phyloP scores from a whole-genome alignment of 2,888 invertebrate genomes.

The Drosophila barbarae region DNA sequence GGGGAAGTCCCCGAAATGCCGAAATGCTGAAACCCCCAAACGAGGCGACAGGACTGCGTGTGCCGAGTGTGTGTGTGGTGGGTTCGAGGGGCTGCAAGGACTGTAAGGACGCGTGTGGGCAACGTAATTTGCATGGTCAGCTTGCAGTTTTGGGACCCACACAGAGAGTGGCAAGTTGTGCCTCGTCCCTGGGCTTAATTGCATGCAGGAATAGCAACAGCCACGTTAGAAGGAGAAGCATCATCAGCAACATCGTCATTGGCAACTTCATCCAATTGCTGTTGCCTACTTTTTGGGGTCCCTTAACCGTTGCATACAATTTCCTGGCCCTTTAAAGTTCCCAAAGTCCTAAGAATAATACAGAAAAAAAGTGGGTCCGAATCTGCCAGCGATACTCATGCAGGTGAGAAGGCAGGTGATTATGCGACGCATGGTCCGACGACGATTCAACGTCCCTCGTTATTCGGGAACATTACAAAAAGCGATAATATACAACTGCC shows the following conservation, averaged over 20 bases:
- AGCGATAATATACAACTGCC: slow-evolving; percentile 48
- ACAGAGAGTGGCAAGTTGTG: slow-evolving; percentile 47
- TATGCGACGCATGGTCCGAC: slow-evolving; percentile 43
- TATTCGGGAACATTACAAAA: slow-evolving; percentile 34
- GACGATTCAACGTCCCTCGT: slow-evolving; percentile 28
- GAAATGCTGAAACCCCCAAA: slow-evolving; percentile 48
- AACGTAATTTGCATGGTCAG: slow-evolving; percentile 73
- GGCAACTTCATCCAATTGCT: slow-evolving; percentile 70
- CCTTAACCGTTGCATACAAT: slow-evolving; percentile 31
- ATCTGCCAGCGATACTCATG: slow-evolving; percentile 29
- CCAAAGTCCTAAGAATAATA: slow-evolving; percentile 48
- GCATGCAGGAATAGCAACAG: slow-evolving; percentile 53
- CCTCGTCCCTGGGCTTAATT: slow-evolving; percentile 60
- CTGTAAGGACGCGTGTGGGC: slow-evolving; percentile 37
- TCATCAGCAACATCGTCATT: slow-evolving; percentile 48
- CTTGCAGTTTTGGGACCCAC: slow-evolving; percentile 49
- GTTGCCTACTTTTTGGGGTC: slow-evolving; percentile 17
- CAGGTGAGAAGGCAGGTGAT: slow-evolving; percentile 41
- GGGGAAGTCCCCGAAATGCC: slow-evolving; percentile 42
- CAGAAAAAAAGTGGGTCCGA: slow-evolving; percentile 2
- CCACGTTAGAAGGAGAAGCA: slow-evolving; percentile 19
- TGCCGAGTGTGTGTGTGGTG: background rate
- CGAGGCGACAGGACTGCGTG: slow-evolving; percentile 63
- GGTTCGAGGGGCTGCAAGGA: slow-evolving; percentile 10
- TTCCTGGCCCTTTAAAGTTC: slow-evolving; percentile 56